Conservation (phyloP, 2,113 vertebrate species). For the Leiothrix lutea region DNA sequence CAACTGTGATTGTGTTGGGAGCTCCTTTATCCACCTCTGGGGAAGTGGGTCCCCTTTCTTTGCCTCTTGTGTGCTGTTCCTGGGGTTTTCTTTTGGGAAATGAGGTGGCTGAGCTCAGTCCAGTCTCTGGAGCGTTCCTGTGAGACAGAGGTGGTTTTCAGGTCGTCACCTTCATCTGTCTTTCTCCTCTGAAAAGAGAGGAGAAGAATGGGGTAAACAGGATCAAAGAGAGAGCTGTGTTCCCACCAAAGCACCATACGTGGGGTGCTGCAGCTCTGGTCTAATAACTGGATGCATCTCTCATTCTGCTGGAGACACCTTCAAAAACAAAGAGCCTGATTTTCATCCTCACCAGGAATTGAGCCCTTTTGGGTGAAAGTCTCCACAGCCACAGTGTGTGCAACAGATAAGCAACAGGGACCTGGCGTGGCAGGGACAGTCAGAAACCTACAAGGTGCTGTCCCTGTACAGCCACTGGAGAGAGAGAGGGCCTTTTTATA, state of each 20-base stretch:
- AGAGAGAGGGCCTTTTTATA: background rate
- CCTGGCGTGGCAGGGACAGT: background rate
- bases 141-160: background rate
- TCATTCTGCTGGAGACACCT: background rate
- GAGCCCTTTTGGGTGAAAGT: background rate
- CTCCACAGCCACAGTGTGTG: background rate
- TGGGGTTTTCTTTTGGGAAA: background rate
- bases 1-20: accelerated
- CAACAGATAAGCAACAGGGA: background rate
- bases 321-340: background rate
- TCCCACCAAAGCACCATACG: background rate
- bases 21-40: background rate
- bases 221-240: background rate
- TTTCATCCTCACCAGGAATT: background rate
- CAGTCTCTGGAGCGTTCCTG: background rate
- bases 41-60: background rate
- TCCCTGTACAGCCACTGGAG: background rate
- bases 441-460: background rate
- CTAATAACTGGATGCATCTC: background rate
- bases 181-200: background rate
- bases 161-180: background rate
- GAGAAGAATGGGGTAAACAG: background rate
- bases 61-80: accelerated
- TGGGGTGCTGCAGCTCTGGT: background rate
- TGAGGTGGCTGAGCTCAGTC: background rate